Evolutionary conservation across 2,888 invertebrate genomes (phyloP), one percentile per base, ranked within the genome.

Genomic region (Trissoscelio sp.): DNA sequence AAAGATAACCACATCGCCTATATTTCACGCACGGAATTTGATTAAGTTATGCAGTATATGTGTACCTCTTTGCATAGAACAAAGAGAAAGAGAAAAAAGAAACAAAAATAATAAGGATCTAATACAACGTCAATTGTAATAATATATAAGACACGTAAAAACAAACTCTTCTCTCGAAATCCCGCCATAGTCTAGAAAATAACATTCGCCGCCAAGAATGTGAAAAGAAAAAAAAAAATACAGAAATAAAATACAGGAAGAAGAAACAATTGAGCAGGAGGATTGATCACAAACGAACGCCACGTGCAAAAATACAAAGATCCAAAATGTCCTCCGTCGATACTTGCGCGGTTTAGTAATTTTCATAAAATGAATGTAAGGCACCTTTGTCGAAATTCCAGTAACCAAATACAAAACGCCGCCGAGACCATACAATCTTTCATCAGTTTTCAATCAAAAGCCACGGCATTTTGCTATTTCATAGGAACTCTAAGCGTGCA

Each of bases 231-330:
- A 0, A n/a, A 28, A 22, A 39, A 14, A 28, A 44, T 69, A 67
- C 31, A 69, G 53, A 70, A 69, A 69, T 64, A 70, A 78, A 78
- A 62, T 62, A 62, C 20, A 55, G 22, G 48, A 64, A 44, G 53
- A 77, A 57, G 24, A 70, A 78, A 64, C 70, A 78, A 57, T 70
- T 70, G 78, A 78, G 78, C 70, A 55, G 77, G 46, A 78, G 57
- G 78, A 64, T 55, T 12, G 28, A 78, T 62, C 55, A 78, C 57
- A 62, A 81, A 73, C 60, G 55, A 60, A 67, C 60, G 46, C 12
- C 62, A 69, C 53, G 67, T 77, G 73, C 24, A 81, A 81, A 81
- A 81, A 77, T 81, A 81, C 77, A 77, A 81, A 79, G 78, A 44
- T 67, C 34, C 51, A 51, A 46, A 62, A 75, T 39, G 2, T 70